These are phyloP conservation scores for Tineola bisselliella DNA, from an alignment of 2,888 invertebrate species.

Conservation along the genomic window DNA sequence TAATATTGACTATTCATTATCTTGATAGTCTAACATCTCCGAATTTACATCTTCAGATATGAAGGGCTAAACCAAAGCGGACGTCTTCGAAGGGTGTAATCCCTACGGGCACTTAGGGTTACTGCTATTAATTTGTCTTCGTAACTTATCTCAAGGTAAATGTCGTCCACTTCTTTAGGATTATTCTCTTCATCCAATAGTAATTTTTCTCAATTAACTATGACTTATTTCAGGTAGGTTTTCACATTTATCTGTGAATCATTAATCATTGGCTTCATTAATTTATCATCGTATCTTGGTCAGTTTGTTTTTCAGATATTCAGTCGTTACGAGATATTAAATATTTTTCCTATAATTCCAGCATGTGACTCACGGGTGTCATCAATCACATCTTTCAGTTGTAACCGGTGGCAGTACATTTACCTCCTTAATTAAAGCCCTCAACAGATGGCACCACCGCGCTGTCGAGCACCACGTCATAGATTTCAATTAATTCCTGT, in stretches of 20 bases:
- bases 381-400: slow-evolving; percentile 52
- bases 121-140: slow-evolving; percentile 49
- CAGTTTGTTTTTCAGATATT: not conserved
- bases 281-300: not conserved
- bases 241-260: not conserved
- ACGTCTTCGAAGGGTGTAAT: not conserved
- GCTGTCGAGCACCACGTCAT: slow-evolving; percentile 33
- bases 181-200: slow-evolving; percentile 1
- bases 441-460: slow-evolving; percentile 44
- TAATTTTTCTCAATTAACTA: slow-evolving; percentile 1
- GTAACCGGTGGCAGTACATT: slow-evolving; percentile 44
- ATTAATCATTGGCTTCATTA: not conserved
- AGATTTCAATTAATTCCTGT: slow-evolving; percentile 63
- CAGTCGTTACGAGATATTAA: not conserved
- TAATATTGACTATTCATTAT: slow-evolving; percentile 10
- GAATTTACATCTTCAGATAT: slow-evolving; percentile 6
- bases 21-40: slow-evolving; percentile 5
- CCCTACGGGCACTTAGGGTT: not conserved
- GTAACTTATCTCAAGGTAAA: slow-evolving; percentile 27
- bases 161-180: slow-evolving; percentile 16
- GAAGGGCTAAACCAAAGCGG: slow-evolving; percentile 1
- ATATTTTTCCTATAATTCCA: slow-evolving; percentile 19
- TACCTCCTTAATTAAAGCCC: slow-evolving; percentile 61
- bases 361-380: slow-evolving; percentile 21
- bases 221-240: not conserved